Evolutionary conservation across 2,113 vertebrate species (phyloP).

Genomic region (Furnarius figulus): DNA sequence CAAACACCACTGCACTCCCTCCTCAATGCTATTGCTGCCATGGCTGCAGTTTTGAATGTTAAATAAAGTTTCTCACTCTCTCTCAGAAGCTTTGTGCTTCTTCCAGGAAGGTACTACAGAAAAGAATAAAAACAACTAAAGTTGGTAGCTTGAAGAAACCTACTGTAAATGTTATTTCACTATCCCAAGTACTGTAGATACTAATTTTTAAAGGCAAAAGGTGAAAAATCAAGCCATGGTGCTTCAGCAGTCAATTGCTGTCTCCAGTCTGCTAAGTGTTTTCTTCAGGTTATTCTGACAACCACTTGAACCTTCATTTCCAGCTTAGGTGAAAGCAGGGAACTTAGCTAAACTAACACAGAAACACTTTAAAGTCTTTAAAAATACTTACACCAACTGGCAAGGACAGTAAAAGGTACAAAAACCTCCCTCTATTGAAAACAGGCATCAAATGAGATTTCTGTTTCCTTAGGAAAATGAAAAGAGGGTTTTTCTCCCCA

Average conservation of each 20-base stretch:
- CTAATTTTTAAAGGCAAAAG: not conserved
- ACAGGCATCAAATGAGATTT: not conserved
- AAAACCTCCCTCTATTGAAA: not conserved
- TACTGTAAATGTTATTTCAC: not conserved
- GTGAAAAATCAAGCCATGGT: not conserved
- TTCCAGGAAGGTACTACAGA: not conserved
- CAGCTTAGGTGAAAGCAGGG: not conserved
- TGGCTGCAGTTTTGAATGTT: rapidly evolving
- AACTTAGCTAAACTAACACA: not conserved
- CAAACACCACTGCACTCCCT: not conserved
- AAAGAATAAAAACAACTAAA: not conserved
- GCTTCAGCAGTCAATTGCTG: not conserved
- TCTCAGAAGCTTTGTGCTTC: not conserved
- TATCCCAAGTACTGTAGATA: not conserved
- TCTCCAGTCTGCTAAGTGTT: not conserved
- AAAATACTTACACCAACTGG: not conserved
- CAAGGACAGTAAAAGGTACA: not conserved
- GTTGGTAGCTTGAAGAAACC: not conserved
- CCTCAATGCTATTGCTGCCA: not conserved
- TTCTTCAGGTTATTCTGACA: not conserved
- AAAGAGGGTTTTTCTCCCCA: not conserved
- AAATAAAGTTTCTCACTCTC: not conserved
- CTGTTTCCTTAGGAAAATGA: not conserved
- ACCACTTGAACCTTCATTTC: not conserved
- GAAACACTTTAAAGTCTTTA: not conserved